Evolutionary conservation across 1,140 invertebrate genomes (phyloP).

Genomic region (Aphidius ervi): DNA sequence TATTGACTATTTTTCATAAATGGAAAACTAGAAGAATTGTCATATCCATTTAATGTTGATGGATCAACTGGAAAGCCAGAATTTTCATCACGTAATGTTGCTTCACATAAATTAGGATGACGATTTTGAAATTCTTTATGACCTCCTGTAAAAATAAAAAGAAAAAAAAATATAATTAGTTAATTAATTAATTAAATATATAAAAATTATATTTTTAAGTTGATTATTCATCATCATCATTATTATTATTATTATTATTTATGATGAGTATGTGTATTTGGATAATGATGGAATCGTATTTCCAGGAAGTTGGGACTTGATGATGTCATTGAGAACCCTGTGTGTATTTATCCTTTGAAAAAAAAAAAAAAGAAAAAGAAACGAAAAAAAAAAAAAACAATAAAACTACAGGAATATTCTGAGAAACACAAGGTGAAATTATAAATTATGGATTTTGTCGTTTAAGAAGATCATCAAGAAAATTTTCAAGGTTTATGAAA

Average conservation of each 20-base stretch:
- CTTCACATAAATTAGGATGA: slow-evolving; percentile 64
- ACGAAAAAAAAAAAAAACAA: not conserved
- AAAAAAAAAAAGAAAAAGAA: not conserved
- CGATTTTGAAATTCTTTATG: slow-evolving; percentile 66
- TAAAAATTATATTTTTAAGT: too few species aligned
- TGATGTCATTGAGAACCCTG: not conserved
- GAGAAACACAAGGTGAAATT: too few species aligned
- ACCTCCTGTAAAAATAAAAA: slow-evolving; percentile 57
- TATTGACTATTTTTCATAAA: slow-evolving; percentile 31
- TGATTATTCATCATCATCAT: not conserved
- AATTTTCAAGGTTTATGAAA: not conserved
- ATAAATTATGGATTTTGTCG: too few species aligned
- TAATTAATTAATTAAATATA: too few species aligned
- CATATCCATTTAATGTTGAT: slow-evolving; percentile 34
- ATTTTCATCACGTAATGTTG: slow-evolving; percentile 48
- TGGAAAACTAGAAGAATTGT: slow-evolving; percentile 39
- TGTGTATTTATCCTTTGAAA: too few species aligned
- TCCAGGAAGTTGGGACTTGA: too few species aligned
- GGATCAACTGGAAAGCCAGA: slow-evolving; percentile 22
- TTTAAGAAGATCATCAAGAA: not conserved
- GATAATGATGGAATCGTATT: too few species aligned
- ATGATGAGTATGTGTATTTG: not conserved
- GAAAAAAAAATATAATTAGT: slow-evolving; percentile 16
- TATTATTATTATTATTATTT: too few species aligned
- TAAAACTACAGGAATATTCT: too few species aligned